These are phyloP conservation scores for Taurulus bubalis DNA, from an alignment of 2,113 vertebrate genomes.

Conservation along the genomic window DNA sequence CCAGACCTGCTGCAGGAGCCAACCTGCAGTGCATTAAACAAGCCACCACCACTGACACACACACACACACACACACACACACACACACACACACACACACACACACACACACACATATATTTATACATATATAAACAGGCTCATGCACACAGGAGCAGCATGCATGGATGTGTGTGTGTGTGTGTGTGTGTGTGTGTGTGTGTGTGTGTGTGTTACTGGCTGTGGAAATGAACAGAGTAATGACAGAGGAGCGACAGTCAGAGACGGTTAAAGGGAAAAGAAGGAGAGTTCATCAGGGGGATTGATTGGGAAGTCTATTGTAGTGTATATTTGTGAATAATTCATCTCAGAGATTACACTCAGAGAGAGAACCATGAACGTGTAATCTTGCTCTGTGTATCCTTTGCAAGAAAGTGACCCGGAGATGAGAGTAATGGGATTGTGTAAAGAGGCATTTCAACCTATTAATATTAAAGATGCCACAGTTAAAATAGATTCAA, in stretches of 20 bases:
- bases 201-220: slow-evolving; percentile 46
- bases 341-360: slow-evolving; percentile 52
- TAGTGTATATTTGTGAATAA: slow-evolving; percentile 67
- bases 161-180: slow-evolving; percentile 14
- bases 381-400: slow-evolving; percentile 1
- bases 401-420: slow-evolving; percentile 44
- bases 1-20: slow-evolving; percentile 83
- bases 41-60: slow-evolving; percentile 66
- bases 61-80: slow-evolving; percentile 53
- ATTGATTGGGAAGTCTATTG: slow-evolving; percentile 64
- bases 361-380: slow-evolving; percentile 48
- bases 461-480: slow-evolving; percentile 16
- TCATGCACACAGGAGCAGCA: slow-evolving; percentile 24
- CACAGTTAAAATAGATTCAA: background rate
- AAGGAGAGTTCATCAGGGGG: slow-evolving; percentile 65
- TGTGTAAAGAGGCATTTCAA: slow-evolving; percentile 18
- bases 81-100: slow-evolving; percentile 26
- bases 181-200: slow-evolving; percentile 21
- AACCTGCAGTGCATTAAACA: slow-evolving; percentile 84
- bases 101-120: slow-evolving; percentile 24
- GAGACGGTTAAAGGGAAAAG: slow-evolving; percentile 58
- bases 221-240: slow-evolving; percentile 76
- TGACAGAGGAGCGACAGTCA: slow-evolving; percentile 66
- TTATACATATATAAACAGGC: slow-evolving; percentile 12
- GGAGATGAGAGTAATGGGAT: slow-evolving; percentile 32